A percentile compares a stretch with the other conserved stretches of the same genome.
phyloP scores from a whole-genome alignment of 2,113 vertebrate genomes.

The Myrmophylax atrothorax region DNA sequence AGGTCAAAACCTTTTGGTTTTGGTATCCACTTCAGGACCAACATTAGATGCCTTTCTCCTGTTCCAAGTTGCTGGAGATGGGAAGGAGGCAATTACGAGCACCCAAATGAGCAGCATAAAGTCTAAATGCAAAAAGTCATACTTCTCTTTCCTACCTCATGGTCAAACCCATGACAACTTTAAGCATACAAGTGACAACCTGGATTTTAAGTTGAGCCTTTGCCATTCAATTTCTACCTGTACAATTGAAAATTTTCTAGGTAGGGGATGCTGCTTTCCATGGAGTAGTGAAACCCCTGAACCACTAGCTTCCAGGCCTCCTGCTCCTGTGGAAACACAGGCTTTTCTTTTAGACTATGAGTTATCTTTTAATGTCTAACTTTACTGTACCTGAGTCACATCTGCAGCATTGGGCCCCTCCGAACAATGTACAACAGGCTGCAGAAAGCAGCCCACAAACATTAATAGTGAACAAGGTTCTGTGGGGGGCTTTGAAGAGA shows the following conservation, averaged over 20 bases:
- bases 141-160: background rate
- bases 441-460: background rate
- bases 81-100: background rate
- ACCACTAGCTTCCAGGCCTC: background rate
- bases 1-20: background rate
- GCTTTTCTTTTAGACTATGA: background rate
- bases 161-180: background rate
- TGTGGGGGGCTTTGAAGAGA: background rate
- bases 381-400: background rate
- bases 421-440: background rate
- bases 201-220: background rate
- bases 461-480: background rate
- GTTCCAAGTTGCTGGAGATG: background rate
- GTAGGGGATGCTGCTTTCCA: background rate
- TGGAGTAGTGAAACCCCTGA: background rate
- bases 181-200: background rate
- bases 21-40: background rate
- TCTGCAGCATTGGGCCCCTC: background rate
- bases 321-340: background rate
- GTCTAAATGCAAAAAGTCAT: background rate
- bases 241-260: background rate
- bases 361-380: background rate
- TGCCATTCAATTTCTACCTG: background rate
- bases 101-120: background rate
- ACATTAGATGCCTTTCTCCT: background rate